Conservation (phyloP, 2,888 invertebrate genomes). For the Papilio protenor region DNA sequence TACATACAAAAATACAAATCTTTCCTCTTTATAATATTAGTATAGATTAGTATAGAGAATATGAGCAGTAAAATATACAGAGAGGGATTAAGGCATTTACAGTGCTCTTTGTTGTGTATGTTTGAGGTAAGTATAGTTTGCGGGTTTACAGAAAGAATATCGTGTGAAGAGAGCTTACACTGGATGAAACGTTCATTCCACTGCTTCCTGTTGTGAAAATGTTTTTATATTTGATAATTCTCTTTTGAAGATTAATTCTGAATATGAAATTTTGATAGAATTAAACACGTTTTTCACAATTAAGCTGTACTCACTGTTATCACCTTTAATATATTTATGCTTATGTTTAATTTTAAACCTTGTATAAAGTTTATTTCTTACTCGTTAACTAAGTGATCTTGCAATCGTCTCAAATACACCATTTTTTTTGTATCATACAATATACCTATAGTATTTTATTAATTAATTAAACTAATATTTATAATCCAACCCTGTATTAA, state of each 20-base stretch:
- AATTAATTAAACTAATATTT: no score
- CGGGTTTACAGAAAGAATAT: neutral
- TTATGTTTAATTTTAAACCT: no score
- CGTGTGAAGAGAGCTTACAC: slow-evolving; percentile 9
- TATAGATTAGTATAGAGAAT: neutral
- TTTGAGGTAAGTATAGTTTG: slow-evolving; percentile 3
- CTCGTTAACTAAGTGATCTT: no score
- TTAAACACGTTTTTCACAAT: neutral
- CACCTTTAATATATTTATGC: no score
- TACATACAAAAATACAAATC: no score
- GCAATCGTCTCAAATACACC: no score
- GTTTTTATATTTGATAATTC: slow-evolving; percentile 3
- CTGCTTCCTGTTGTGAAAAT: slow-evolving; percentile 7
- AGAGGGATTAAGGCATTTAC: neutral
- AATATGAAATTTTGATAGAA: neutral
- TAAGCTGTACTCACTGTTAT: neutral
- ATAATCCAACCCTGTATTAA: no score
- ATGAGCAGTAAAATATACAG: neutral
- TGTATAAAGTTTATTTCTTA: no score
- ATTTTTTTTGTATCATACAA: no score
- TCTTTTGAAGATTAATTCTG: neutral
- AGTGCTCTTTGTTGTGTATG: neutral
- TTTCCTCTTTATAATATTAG: neutral
- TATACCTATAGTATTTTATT: no score
- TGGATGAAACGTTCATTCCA: slow-evolving; percentile 13